A percentile compares a stretch with the other conserved stretches of the same genome.
Conservation (phyloP, 1,140 invertebrate genomes). For the Lysiphlebus fabarum region DNA sequence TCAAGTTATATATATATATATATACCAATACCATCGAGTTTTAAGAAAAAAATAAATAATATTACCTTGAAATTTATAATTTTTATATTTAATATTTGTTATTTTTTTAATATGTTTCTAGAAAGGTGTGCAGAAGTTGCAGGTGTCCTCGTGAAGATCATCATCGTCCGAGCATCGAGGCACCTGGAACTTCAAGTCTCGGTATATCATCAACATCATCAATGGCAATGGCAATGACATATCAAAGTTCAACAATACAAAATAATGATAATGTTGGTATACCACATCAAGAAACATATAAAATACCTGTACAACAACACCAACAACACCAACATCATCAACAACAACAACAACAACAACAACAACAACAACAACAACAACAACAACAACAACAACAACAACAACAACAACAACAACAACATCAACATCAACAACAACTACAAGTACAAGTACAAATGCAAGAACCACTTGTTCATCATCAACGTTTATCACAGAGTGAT, state of each 20-base stretch:
- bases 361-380: conserved; percentile 43
- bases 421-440: conserved; percentile 42
- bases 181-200: conserved; percentile 37
- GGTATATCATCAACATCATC: conserved; percentile 45
- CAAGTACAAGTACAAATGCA: conserved; percentile 45
- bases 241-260: conserved; percentile 36
- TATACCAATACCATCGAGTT: conserved; percentile 6
- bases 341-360: conserved; percentile 73
- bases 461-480: conserved; percentile 61
- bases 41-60: background rate
- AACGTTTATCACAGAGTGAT: conserved; percentile 89
- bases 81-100: conserved; percentile 18
- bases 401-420: conserved; percentile 73
- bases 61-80: conserved; percentile 16
- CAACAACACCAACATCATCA: conserved; percentile 79
- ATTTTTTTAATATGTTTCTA: conserved; percentile 49
- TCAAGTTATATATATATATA: conserved; percentile 3
- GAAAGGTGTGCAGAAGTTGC: conserved; percentile 70
- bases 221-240: conserved; percentile 52
- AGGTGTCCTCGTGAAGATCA: conserved; percentile 68
- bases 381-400: conserved; percentile 64
- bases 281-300: conserved; percentile 40
- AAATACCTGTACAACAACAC: conserved; percentile 45
- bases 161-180: conserved; percentile 43
- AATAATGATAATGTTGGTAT: conserved; percentile 34